A percentile compares a stretch with the other conserved stretches of the same genome.
Conservation (phyloP, 2,888 invertebrate genomes). For the Lithophane socia region DNA sequence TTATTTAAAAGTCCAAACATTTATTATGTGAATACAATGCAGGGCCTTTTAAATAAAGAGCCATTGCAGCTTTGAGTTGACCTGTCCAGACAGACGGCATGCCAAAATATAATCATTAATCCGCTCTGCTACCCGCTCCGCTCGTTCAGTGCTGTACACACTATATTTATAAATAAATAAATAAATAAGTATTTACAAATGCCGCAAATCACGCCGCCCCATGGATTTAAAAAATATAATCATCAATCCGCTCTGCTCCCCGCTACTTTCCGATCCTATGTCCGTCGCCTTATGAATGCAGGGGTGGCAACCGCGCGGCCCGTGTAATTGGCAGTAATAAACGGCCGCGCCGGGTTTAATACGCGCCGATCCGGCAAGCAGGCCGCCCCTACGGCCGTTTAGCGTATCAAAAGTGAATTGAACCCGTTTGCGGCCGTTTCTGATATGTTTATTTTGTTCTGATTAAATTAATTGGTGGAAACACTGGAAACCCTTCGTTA, state of each 20-base stretch:
- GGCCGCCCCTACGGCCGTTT: conserved; percentile 62
- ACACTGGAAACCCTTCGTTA: conserved; percentile 59
- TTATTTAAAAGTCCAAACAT: no score
- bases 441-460: conserved; percentile 66
- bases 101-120: no score
- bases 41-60: no score
- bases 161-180: no score
- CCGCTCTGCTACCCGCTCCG: not conserved
- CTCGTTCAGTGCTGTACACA: conserved; percentile 11
- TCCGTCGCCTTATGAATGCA: not conserved
- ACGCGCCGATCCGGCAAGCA: conserved; percentile 63
- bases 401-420: conserved; percentile 71
- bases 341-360: conserved; percentile 70
- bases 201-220: not conserved
- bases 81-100: no score
- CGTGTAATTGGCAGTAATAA: conserved; percentile 78
- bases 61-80: no score
- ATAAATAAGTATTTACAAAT: no score
- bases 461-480: conserved; percentile 65
- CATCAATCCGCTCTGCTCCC: not conserved
- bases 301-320: conserved; percentile 79
- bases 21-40: no score
- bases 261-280: not conserved
- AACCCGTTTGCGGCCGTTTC: conserved; percentile 55
- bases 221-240: not conserved